Base-by-base conservation (phyloP, 2,113 vertebrate species). In the Pteruthius melanotis region DNA sequence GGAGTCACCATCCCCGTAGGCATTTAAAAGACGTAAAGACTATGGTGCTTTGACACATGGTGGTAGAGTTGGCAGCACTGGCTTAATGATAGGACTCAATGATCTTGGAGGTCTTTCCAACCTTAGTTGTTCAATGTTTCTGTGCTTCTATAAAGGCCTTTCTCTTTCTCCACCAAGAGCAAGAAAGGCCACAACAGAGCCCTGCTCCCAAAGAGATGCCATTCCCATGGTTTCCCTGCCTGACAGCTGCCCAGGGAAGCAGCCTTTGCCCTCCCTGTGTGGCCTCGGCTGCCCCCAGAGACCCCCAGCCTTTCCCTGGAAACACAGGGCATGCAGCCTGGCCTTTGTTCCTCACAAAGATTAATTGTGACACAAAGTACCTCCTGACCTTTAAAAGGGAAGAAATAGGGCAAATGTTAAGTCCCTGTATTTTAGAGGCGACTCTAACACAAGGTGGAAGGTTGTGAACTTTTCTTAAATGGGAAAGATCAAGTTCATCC, bases 361-460 rank as follows among this genome's bases (percentile, higher is more conserved):
- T 76, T 31, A 56, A 68, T 9, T 44, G 70, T 89, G 81, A 76
- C 45, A 57, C 53, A 9, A 74, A 69, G 19, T 28, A 30, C 66
- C 81, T 89, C 31, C 35, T 78, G 91, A 93, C 75, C 91, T 91
- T 93, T 91, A 14, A 39, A 75, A 87, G 50, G 49, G n/a, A 87
- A 89, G 54, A 66, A 39, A 37, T 4, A 42, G 31, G 69, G 21
- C 74, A 95, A 60, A 56, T 31, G 63, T 78, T 47, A 47, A 49
- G 23, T 33, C n/a, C 7, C 4, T 52, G 21, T 30, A 5, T 50
- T 71, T 77, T 45, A 33, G 60, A 76, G 28, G 18, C 14, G 7
- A 1, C 61, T 89, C 64, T 83, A 45, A 35, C 15, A 21, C 23
- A 18, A 40, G 57, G 70, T 83, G 69, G 39, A 91, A 66, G 69